A percentile compares a stretch with the other conserved stretches of the same genome.
Evolutionary conservation across 2,888 invertebrate genomes (phyloP).

Genomic region (Drosophila acutilabella): DNA sequence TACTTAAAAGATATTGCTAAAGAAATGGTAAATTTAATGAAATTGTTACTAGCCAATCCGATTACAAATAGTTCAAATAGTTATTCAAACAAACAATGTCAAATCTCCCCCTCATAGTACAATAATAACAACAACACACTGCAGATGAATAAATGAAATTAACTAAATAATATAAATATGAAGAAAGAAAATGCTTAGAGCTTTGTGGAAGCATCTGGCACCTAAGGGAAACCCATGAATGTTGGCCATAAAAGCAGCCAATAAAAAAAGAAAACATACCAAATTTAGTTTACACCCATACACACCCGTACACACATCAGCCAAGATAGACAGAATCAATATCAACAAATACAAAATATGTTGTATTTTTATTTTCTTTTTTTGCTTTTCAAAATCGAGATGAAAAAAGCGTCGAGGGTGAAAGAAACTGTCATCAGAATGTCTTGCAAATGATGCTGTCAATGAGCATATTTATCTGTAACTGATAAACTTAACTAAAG

Average conservation of each 20-base stretch:
- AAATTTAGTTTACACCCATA: constrained; percentile 34
- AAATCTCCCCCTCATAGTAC: constrained; percentile 28
- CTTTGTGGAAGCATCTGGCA: constrained; percentile 34
- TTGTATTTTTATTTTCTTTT: background rate
- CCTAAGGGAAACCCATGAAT: constrained; percentile 26
- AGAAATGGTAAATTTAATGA: constrained; percentile 6
- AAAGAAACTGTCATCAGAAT: constrained; percentile 40
- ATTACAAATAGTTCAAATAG: constrained; percentile 18
- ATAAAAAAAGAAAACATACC: constrained; percentile 39
- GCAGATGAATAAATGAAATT: constrained; percentile 26
- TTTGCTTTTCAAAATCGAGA: constrained; percentile 26
- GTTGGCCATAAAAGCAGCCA: constrained; percentile 43
- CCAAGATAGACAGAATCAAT: constrained; percentile 37
- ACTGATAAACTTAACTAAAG: constrained; percentile 13
- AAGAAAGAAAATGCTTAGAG: constrained; percentile 14
- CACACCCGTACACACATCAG: constrained; percentile 9
- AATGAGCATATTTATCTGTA: constrained; percentile 26
- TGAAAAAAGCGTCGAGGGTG: constrained; percentile 12
- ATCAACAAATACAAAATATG: constrained; percentile 32
- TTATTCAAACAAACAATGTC: constrained; percentile 12
- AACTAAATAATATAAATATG: constrained; percentile 11
- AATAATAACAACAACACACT: constrained; percentile 26
- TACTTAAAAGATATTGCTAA: constrained; percentile 11
- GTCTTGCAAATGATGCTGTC: constrained; percentile 38
- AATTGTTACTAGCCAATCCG: constrained; percentile 24